phyloP scores from a whole-genome alignment of 2,113 vertebrate genomes.

The Hyperopisus bebe region DNA sequence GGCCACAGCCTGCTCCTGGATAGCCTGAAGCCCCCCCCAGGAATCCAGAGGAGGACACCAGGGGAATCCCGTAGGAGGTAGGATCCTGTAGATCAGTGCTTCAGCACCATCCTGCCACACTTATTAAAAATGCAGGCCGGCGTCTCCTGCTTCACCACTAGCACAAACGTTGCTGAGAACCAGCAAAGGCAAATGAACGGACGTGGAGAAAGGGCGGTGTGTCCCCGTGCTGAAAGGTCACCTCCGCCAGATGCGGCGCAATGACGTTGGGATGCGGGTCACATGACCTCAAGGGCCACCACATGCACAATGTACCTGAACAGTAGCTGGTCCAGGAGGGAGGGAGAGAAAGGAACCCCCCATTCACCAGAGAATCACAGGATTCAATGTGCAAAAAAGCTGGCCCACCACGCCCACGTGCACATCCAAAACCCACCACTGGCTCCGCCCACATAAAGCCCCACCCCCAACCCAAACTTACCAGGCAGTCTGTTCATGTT shows the following conservation, averaged over 20 bases:
- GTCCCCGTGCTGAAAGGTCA: not conserved
- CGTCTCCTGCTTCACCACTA: not conserved
- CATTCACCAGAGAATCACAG: not conserved
- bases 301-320: slow-evolving; percentile 13
- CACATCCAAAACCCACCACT: not conserved
- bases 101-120: not conserved
- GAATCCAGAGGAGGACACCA: not conserved
- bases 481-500: slow-evolving; percentile 99
- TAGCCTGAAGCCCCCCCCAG: not conserved
- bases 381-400: not conserved
- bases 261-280: not conserved
- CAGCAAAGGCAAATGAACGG: not conserved
- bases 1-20: not conserved
- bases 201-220: not conserved
- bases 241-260: not conserved
- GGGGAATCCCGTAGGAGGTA: not conserved
- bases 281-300: not conserved
- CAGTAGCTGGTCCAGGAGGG: slow-evolving; percentile 17
- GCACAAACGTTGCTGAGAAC: not conserved
- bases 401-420: not conserved
- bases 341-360: not conserved
- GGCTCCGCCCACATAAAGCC: not conserved
- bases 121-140: not conserved
- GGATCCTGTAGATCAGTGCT: not conserved
- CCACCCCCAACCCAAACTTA: slow-evolving; percentile 59